Evolutionary conservation across 2,113 vertebrate genomes (phyloP), one percentile per base, ranked within the genome.

Genomic region (Pandion haliaetus): DNA sequence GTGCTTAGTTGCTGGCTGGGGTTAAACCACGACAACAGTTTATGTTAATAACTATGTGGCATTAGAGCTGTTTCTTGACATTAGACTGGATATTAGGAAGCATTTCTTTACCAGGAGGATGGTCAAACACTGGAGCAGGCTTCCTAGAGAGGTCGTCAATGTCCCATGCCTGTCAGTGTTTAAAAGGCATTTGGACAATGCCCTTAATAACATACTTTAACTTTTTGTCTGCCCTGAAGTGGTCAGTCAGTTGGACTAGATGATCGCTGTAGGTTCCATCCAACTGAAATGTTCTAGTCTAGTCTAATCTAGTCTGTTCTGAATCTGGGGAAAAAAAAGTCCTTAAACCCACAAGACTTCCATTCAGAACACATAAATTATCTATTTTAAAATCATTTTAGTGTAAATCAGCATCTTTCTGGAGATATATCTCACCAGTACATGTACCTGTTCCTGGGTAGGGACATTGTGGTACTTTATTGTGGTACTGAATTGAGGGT

Each of bases 401-500:
- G 16, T 62, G 16, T 62, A 71, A 67, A 86, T 45, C 13, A 59
- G 4, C 15, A 67, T 50, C 8, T 77, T 89, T 67, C 15, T 91
- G 34, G 15, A 73, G 26, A 42, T 24, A 14, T 2, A 62, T 58
- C 34, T 91, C 23, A 77, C 6, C 44, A n/a, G 6, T 38, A 67
- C 5, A n/a, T 3, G 8, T 32, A n/a, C 28, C 55, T 65, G 7
- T 57, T 91, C 26, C 24, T 54, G 12, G 7, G 7, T 29, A 49
- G 13, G 10, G 31, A 82, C 1, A 34, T 40, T 49, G 6, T 34
- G 34, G 12, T 29, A 40, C 5, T 54, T 31, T 74, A 61, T 24
- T n/a, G n/a, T n/a, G n/a, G n/a, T n/a, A 49, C 28, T 50, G 24
- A 90, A 31, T 10, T 49, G 13, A 31, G 1, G 6, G 2, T 0